Evolutionary conservation across 1,140 invertebrate species (phyloP).

Genomic region (Palaemon carinicauda): DNA sequence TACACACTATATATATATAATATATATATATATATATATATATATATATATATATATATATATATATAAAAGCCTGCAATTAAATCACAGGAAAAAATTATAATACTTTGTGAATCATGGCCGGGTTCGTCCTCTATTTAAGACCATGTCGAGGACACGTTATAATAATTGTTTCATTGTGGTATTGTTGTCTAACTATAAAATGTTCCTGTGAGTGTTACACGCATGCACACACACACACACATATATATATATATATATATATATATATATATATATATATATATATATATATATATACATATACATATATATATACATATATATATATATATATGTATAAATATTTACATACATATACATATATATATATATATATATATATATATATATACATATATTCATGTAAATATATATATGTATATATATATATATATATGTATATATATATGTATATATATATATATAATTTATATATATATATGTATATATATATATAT

Average conservation of each 20-base stretch:
- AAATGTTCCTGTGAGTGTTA: too few relatives aligned
- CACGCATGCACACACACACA: neutral
- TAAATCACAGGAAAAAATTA: too few relatives aligned
- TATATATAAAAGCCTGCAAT: too few relatives aligned
- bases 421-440: neutral
- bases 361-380: neutral
- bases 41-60: neutral
- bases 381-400: neutral
- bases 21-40: neutral
- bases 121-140: too few relatives aligned
- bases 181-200: too few relatives aligned
- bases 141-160: too few relatives aligned
- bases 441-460: neutral
- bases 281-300: neutral
- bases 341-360: neutral
- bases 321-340: neutral
- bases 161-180: too few relatives aligned
- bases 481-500: constrained; percentile 9
- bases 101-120: too few relatives aligned
- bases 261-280: neutral
- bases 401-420: neutral
- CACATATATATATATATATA: neutral
- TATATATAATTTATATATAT: neutral
- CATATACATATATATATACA: neutral
- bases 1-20: neutral